Base-by-base conservation (phyloP, 92 coral and sea anemone species). In the Isaurus tuberculatus region DNA sequence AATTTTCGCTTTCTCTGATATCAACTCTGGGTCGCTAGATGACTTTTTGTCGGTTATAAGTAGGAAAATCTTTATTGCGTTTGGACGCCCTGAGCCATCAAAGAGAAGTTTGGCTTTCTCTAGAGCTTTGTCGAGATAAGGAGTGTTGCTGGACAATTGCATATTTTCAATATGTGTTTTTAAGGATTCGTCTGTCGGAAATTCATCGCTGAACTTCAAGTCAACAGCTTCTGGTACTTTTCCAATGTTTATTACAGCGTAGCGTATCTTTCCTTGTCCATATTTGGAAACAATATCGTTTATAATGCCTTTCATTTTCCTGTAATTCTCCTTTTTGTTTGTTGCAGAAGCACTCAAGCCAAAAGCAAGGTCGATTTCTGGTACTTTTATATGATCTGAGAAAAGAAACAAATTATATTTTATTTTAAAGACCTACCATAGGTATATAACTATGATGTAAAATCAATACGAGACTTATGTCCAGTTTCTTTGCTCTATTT, bases 41-140 rank as follows among this genome's bases (percentile, higher is more conserved):
- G 95, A 89, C 48, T 63, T 83, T 68, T 87, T 87, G 88, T 94
- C 99, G 89, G 88, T 90, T 17, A 96, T 83, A 23, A 96, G 82
- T 36, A 96, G 94, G 9, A 93, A 88, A 8, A 92, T 93, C 79
- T 85, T 66, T 31, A 55, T 77, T 23, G 82, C 82, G n/a, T 77
- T 55, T 22, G 69, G 70, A 33, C 82, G 82, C 11, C 49, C 67
- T 22, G 82, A 77, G n/a, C 30, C 19, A 22, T 90, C 91, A 84
- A 95, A 93, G 55, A 93, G 68, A 43, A 33, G 70, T 80, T 93
- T 90, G 32, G 95, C 90, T 86, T 64, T 79, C 29, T 74, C 79
- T 14, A 95, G 93, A 15, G 94, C 98, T 70, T 70, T 60, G 27
- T 86, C 93, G 15, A 95, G 86, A 20, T 86, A 82, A 0, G 93